These are phyloP conservation scores for Mya arenaria DNA, from an alignment of 1,140 invertebrate species.

Conservation along the genomic window DNA sequence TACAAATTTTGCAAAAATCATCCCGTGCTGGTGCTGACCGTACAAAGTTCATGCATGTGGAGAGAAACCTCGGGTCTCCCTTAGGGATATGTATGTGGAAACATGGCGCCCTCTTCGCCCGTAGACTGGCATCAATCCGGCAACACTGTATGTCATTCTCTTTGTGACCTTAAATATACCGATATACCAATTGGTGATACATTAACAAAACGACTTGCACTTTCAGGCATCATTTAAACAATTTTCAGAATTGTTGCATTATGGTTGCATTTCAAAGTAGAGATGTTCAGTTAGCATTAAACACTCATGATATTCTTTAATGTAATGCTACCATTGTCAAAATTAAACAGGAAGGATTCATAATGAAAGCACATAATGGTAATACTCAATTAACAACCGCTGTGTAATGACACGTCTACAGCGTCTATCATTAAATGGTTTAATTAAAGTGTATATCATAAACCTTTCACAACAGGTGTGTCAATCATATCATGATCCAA, in stretches of 20 bases:
- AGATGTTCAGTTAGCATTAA: too few relatives aligned
- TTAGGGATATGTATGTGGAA: not conserved
- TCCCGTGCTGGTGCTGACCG: not conserved
- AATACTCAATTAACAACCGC: too few relatives aligned
- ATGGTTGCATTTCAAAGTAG: too few relatives aligned
- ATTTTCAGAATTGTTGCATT: too few relatives aligned
- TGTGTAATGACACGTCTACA: not conserved
- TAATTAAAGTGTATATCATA: not conserved
- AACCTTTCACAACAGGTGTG: not conserved
- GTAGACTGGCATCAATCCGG: not conserved
- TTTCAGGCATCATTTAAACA: too few relatives aligned
- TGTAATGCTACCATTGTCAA: too few relatives aligned
- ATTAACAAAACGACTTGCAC: too few relatives aligned
- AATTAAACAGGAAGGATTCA: too few relatives aligned
- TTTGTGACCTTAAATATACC: not conserved
- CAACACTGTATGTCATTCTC: not conserved
- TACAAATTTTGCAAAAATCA: not conserved
- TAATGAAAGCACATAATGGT: too few relatives aligned
- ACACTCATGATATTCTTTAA: too few relatives aligned
- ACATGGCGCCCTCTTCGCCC: not conserved
- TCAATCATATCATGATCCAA: slow-evolving; percentile 2
- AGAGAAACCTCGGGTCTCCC: not conserved
- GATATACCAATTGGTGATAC: not conserved
- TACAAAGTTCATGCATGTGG: not conserved
- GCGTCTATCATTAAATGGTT: not conserved